Evolutionary conservation across 2,797 vertebrate genomes (phyloP), one percentile per base, ranked within the genome.

Genomic region (Choloepus didactylus): DNA sequence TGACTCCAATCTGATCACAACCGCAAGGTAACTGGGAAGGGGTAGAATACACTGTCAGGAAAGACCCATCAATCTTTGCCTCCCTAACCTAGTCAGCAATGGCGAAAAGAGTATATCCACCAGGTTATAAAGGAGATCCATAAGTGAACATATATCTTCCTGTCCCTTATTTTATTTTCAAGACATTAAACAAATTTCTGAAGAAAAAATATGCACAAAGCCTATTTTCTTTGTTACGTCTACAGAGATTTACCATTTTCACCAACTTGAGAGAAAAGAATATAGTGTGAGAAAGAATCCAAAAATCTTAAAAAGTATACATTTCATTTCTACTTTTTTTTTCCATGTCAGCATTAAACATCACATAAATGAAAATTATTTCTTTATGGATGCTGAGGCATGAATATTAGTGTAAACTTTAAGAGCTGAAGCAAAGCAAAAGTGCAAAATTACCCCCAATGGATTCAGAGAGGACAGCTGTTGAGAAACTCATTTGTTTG

Each of bases 371-470:
- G 69, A 94, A 95, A 87, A 94, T 79, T 64, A 18, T 18, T 62
- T 90, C 66, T 80, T 70, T 69, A 73, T 64, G 84, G 54, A 89
- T 95, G 87, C 77, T 87, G 56, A 95, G 56, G 35, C 77, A 91
- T 66, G 66, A 84, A 86, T 93, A 81, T 76, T 46, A 89, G 88
- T 44, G 89, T 66, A 89, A 69, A 91, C 54, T 88, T 18, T 86
- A 80, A 92, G 70, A 81, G 54, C 41, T 25, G 44, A 77, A 69
- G 49, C 80, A 83, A 92, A 93, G 89, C 19, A 60, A 94, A 96
- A 91, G 59, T 62, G 64, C 35, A 73, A 95, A 94, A 70, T 75
- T 54, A 69, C 10, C 6, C 87, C 72, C 88, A 84, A 56, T 67
- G 19, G 80, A 89, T n/a, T 82, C 10, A 31, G 46, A 92, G 35